Conservation (phyloP, 2,113 vertebrate species). For the Macheiramphus alcinus region DNA sequence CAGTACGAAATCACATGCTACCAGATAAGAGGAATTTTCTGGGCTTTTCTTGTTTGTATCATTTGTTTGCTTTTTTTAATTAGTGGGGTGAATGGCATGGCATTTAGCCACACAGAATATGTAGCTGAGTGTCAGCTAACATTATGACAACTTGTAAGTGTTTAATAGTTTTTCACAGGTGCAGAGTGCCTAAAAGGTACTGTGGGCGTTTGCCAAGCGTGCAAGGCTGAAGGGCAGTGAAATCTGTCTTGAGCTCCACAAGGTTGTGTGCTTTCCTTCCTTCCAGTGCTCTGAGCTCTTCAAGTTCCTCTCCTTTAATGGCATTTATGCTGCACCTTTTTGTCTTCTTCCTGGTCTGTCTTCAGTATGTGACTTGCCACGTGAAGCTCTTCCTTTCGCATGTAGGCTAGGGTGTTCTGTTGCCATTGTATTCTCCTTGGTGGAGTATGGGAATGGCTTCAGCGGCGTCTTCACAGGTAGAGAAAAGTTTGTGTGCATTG, state of each 20-base stretch:
- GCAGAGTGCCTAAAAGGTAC: background rate
- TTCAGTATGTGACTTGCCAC: background rate
- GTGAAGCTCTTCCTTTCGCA: background rate
- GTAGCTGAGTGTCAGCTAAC: background rate
- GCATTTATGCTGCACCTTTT: background rate
- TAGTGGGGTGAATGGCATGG: background rate
- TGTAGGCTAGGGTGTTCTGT: background rate
- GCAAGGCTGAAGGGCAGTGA: background rate
- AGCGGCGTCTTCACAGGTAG: background rate
- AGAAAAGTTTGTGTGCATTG: background rate
- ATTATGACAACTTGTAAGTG: background rate
- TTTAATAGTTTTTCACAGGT: background rate
- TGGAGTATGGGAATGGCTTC: background rate
- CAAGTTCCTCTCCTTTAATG: background rate
- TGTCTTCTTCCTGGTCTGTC: background rate
- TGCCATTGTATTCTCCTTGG: background rate
- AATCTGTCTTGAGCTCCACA: background rate
- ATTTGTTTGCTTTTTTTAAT: background rate
- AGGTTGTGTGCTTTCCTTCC: background rate
- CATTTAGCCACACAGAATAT: background rate
- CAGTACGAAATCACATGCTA: background rate
- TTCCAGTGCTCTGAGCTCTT: background rate
- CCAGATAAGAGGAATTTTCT: background rate
- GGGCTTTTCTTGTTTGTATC: background rate
- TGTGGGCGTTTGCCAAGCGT: background rate